These are phyloP conservation scores for Limnephilus auricula DNA, from an alignment of 2,888 invertebrate species.

Conservation along the genomic window DNA sequence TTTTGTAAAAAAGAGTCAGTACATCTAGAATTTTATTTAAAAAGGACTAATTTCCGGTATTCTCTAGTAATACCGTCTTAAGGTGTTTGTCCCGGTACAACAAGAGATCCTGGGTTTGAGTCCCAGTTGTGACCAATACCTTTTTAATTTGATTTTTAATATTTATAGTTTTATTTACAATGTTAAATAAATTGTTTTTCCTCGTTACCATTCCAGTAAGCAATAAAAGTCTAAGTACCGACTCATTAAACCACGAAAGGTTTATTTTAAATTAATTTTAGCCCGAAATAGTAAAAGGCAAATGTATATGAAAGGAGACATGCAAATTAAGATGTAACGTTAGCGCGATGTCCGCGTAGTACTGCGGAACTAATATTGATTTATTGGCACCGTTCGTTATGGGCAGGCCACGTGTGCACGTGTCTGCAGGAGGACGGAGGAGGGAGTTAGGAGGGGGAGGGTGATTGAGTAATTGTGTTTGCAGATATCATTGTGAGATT, in stretches of 20 bases:
- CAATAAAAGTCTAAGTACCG: too few species aligned
- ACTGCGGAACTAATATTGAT: slow-evolving; percentile 44
- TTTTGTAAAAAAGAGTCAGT: too few species aligned
- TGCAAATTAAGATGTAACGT: not conserved
- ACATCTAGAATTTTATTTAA: too few species aligned
- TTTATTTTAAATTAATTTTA: not conserved
- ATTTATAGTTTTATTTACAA: too few species aligned
- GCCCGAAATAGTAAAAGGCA: not conserved
- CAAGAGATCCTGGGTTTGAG: too few species aligned
- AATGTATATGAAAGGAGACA: not conserved
- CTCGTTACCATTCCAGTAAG: too few species aligned
- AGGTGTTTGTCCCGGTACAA: too few species aligned
- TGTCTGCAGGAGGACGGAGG: not conserved
- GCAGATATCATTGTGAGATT: slow-evolving; percentile 21
- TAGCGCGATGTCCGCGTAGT: not conserved
- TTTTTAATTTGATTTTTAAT: too few species aligned
- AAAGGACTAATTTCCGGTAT: too few species aligned
- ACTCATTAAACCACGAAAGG: not conserved
- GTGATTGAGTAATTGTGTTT: slow-evolving; percentile 22
- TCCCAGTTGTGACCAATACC: too few species aligned
- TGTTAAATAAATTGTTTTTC: too few species aligned
- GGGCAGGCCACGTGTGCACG: slow-evolving; percentile 18
- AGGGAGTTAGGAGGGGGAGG: not conserved
- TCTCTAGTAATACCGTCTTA: too few species aligned
- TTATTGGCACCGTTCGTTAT: slow-evolving; percentile 9